These are phyloP conservation scores for Chloebia gouldiae DNA, from an alignment of 2,113 vertebrate species.

Conservation along the genomic window DNA sequence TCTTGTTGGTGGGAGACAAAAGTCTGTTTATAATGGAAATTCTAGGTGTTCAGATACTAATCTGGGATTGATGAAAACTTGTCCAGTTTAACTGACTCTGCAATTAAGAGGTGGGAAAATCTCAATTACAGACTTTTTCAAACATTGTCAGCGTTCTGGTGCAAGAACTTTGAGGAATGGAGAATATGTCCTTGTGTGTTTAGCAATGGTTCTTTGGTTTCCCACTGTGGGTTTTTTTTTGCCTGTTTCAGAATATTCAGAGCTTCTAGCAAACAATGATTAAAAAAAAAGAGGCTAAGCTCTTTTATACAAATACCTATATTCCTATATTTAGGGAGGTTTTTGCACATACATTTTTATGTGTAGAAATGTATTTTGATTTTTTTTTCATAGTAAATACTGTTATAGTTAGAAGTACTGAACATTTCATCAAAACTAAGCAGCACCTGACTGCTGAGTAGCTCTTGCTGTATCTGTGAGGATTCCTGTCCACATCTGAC, in stretches of 20 bases:
- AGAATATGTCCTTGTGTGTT: background rate
- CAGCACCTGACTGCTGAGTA: background rate
- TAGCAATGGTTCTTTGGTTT: background rate
- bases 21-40: background rate
- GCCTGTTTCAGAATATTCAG: background rate
- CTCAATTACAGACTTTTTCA: background rate
- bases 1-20: background rate
- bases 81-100: background rate
- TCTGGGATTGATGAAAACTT: background rate
- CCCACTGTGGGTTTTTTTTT: rapidly evolving
- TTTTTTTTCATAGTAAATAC: background rate
- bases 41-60: background rate
- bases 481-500: background rate
- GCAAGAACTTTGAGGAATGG: background rate
- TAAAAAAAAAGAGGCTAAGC: background rate
- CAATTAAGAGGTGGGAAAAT: background rate
- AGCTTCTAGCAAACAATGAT: background rate
- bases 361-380: background rate
- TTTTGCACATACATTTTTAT: background rate
- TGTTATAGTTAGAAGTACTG: background rate
- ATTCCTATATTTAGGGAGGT: background rate
- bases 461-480: background rate
- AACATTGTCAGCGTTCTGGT: background rate
- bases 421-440: background rate
- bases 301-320: background rate